These are phyloP conservation scores for Martes martes DNA, from an alignment of 2,113 vertebrate genomes.

Conservation along the genomic window DNA sequence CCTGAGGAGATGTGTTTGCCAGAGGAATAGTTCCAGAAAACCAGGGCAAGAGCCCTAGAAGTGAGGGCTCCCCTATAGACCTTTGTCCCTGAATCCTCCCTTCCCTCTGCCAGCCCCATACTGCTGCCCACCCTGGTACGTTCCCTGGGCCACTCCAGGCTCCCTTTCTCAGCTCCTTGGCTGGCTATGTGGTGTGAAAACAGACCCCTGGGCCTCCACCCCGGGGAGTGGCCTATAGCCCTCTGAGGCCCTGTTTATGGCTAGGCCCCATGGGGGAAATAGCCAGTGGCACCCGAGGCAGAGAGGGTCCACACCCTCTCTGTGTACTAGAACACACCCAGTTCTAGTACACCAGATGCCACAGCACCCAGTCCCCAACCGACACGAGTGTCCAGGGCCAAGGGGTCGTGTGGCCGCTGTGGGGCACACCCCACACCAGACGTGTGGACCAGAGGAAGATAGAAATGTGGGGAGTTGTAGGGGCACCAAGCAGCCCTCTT, in stretches of 20 bases:
- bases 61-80: background rate
- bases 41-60: background rate
- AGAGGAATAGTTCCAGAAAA: background rate
- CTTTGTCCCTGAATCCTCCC: background rate
- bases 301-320: background rate
- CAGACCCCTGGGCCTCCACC: background rate
- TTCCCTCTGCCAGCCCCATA: background rate
- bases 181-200: background rate
- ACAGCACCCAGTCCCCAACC: background rate
- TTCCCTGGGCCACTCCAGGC: background rate
- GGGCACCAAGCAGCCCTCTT: too few species aligned
- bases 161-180: background rate
- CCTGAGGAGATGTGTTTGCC: background rate
- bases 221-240: background rate
- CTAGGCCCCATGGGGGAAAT: background rate
- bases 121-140: rapidly evolving
- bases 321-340: background rate
- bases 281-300: background rate
- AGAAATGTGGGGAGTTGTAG: background rate
- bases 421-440: background rate
- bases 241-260: background rate
- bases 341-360: background rate
- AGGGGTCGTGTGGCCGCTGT: background rate
- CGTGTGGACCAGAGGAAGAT: background rate
- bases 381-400: background rate